phyloP scores from a whole-genome alignment of 1,140 invertebrate species.

The Caenorhabditis tropicalis region DNA sequence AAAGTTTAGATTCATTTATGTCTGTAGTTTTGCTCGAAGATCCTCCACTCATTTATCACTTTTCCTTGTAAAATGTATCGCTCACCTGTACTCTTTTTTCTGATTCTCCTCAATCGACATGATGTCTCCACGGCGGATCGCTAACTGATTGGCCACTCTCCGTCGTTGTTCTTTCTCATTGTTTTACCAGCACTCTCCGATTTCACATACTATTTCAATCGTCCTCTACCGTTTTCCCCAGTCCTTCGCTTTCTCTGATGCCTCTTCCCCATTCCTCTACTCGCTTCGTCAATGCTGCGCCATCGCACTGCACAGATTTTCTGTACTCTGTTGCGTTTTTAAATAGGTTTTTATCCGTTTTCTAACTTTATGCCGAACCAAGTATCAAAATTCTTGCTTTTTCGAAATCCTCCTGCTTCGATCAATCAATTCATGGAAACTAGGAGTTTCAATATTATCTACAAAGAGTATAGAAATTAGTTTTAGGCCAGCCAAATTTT shows the following conservation, averaged over 20 bases:
- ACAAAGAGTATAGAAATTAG: neutral
- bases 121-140: neutral
- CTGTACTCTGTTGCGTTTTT: neutral
- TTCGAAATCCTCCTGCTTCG: neutral
- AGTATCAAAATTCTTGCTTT: neutral
- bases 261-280: neutral
- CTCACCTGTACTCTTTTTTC: neutral
- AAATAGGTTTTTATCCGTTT: neutral
- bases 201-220: conserved; percentile 1
- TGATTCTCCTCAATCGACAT: conserved; percentile 10
- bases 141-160: conserved; percentile 11
- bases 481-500: conserved; percentile 2
- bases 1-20: no score
- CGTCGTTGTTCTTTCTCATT: neutral
- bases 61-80: neutral
- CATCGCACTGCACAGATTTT: neutral
- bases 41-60: neutral
- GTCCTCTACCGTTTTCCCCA: neutral
- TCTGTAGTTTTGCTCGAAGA: neutral
- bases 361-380: neutral
- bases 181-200: neutral
- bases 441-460: neutral
- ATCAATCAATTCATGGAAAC: neutral
- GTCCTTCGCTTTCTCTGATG: neutral
- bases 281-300: conserved; percentile 4